Evolutionary conservation across 2,113 vertebrate genomes (phyloP).

Genomic region (Sminthopsis crassicaudata): DNA sequence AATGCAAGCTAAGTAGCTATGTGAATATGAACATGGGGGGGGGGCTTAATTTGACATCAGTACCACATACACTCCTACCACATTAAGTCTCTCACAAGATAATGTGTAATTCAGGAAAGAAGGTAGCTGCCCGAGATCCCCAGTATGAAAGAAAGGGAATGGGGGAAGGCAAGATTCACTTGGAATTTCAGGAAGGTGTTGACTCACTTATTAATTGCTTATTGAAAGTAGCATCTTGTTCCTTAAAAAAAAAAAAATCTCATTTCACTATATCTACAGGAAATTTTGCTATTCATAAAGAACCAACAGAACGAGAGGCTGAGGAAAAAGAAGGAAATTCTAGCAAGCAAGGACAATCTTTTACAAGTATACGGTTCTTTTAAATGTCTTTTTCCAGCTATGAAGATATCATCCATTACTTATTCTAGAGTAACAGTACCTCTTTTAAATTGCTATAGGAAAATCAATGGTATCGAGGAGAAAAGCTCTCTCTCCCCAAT

Average conservation of each 20-base stretch:
- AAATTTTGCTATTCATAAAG: not conserved
- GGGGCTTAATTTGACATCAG: not conserved
- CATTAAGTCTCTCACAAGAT: not conserved
- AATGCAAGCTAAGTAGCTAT: conserved; percentile 5
- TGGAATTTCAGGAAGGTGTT: not conserved
- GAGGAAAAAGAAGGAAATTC: conserved; percentile 56
- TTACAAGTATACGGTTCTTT: conserved; percentile 59
- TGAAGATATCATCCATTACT: conserved; percentile 76
- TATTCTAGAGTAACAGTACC: conserved; percentile 52
- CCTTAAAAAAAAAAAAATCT: not conserved
- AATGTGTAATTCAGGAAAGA: not conserved
- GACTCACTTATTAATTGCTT: not conserved
- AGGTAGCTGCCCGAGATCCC: not conserved
- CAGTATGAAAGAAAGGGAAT: not conserved
- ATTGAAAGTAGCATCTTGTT: not conserved
- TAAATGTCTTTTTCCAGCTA: conserved; percentile 58
- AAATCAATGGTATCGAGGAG: conserved; percentile 72
- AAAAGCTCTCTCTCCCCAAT: conserved; percentile 64
- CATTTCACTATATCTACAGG: not conserved
- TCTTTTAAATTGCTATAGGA: conserved; percentile 77
- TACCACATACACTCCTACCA: not conserved
- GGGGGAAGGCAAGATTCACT: not conserved
- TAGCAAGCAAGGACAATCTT: not conserved
- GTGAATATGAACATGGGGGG: not conserved
- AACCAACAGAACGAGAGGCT: not conserved